Evolutionary conservation across 2,888 invertebrate species (phyloP).

Genomic region (Bombylius discolor): DNA sequence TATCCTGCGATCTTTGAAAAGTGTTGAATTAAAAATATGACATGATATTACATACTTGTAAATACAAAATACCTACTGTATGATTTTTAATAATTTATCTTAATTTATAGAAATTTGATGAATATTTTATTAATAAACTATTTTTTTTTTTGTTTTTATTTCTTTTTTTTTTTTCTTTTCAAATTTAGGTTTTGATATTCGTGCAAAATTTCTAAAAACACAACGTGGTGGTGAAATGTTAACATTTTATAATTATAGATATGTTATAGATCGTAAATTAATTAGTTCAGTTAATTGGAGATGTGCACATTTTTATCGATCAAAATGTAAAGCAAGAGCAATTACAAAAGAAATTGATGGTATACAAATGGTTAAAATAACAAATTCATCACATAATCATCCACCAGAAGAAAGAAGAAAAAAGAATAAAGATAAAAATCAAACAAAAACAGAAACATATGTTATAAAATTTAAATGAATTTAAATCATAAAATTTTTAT

Average conservation of each 20-base stretch:
- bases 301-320: constrained; percentile 11
- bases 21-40: too few species aligned
- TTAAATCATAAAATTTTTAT: too few species aligned
- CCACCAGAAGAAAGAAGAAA: background rate
- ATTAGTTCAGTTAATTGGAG: constrained; percentile 14
- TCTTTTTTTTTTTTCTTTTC: background rate
- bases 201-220: constrained; percentile 12
- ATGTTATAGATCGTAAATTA: constrained; percentile 14
- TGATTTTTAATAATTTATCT: too few species aligned
- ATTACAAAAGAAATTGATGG: constrained; percentile 12
- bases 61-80: too few species aligned
- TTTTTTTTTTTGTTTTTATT: background rate
- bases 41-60: too few species aligned
- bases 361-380: constrained; percentile 8
- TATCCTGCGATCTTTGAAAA: too few species aligned
- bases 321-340: constrained; percentile 13
- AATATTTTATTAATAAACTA: background rate
- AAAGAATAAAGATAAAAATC: too few species aligned
- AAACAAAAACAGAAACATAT: too few species aligned
- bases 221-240: constrained; percentile 14
- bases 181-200: constrained; percentile 8
- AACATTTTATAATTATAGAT: constrained; percentile 9
- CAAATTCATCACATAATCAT: constrained; percentile 13
- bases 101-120: too few species aligned
- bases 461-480: too few species aligned